Evolutionary conservation across 2,797 vertebrate species (phyloP).

Genomic region (Tamandua tetradactyla): DNA sequence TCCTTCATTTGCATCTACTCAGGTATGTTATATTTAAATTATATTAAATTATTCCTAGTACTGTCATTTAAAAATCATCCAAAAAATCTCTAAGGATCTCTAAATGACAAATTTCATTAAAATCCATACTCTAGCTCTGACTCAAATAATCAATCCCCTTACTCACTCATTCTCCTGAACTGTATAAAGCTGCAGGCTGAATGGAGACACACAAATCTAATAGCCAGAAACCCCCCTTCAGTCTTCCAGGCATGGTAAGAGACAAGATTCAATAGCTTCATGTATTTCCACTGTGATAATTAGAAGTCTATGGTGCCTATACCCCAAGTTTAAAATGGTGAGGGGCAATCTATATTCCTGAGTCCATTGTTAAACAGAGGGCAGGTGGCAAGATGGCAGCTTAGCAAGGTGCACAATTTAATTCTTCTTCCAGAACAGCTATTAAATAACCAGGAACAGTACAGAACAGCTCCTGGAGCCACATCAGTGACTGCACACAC

Average conservation of each 20-base stretch:
- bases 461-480: too few species aligned
- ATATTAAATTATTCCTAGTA: conserved; percentile 64
- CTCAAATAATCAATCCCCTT: neutral
- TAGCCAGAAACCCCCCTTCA: too few species aligned
- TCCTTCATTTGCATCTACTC: conserved; percentile 72
- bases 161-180: neutral
- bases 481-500: too few species aligned
- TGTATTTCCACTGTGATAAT: neutral
- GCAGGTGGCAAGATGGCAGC: too few species aligned
- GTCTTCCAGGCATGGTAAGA: neutral
- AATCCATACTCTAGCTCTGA: neutral
- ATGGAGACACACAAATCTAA: neutral
- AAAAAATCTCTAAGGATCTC: conserved; percentile 64
- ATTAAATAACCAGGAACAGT: too few species aligned
- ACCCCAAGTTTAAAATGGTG: neutral
- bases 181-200: too few species aligned
- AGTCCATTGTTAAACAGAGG: neutral
- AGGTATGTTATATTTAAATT: conserved; percentile 83
- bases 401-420: too few species aligned
- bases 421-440: too few species aligned
- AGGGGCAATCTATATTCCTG: neutral
- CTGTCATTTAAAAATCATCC: conserved; percentile 69
- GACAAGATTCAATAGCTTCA: neutral
- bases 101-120: conserved; percentile 72
- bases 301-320: neutral